Conservation (phyloP, 2,113 vertebrate genomes). For the Cygnus atratus region DNA sequence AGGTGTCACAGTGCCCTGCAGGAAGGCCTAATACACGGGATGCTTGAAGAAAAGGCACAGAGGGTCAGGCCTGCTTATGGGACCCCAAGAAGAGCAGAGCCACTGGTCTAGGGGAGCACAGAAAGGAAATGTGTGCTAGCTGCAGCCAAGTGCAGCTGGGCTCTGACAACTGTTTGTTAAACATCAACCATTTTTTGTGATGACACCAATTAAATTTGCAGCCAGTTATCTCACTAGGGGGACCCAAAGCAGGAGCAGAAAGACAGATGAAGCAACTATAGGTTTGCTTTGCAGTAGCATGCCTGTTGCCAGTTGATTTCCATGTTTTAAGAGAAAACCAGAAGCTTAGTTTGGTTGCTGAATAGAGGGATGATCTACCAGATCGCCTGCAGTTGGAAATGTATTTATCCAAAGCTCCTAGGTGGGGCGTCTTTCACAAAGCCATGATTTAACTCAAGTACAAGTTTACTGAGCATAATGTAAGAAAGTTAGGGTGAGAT, state of each 20-base stretch:
- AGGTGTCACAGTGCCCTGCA: neutral
- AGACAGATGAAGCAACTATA: conserved; percentile 36
- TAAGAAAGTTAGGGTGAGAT: neutral
- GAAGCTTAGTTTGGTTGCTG: conserved; percentile 25
- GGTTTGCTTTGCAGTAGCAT: conserved; percentile 17
- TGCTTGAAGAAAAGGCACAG: neutral
- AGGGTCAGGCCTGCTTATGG: neutral
- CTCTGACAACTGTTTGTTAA: neutral
- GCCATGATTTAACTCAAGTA: neutral
- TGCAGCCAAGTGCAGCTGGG: neutral
- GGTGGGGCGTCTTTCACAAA: neutral
- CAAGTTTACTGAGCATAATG: neutral
- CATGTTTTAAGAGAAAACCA: neutral
- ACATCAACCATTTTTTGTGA: neutral
- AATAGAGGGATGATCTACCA: conserved; percentile 7
- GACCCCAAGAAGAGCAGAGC: accelerated
- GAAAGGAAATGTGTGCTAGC: neutral
- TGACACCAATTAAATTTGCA: conserved; percentile 13
- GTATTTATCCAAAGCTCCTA: neutral
- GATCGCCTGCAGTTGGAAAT: neutral
- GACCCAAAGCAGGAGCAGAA: conserved; percentile 37
- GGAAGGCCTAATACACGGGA: neutral
- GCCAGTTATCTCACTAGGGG: neutral
- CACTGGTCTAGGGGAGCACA: neutral
- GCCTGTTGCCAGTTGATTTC: conserved; percentile 34